Conservation (phyloP, 1,140 invertebrate genomes). For the Tyrophagus putrescentiae region DNA sequence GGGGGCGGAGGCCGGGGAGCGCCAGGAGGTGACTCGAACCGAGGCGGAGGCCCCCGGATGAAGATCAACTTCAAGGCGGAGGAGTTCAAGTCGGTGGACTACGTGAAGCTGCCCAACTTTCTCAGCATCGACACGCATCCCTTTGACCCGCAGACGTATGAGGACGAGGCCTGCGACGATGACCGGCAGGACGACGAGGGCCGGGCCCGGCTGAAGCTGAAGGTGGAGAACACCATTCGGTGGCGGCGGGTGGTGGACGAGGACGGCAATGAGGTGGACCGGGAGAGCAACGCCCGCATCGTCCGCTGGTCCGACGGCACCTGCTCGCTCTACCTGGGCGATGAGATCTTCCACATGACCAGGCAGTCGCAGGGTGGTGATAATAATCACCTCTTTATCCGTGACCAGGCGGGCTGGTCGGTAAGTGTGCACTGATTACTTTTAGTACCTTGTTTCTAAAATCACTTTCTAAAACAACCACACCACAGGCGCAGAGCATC, state of each 20-base stretch:
- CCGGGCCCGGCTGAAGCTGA: conserved; percentile 47
- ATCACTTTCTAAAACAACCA: no score
- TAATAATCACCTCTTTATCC: conserved; percentile 85
- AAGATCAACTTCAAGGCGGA: no score
- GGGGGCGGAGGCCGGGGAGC: conserved; percentile 84
- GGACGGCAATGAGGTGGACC: conserved; percentile 61
- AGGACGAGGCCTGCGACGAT: conserved; percentile 98
- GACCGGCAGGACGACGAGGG: conserved; percentile 96
- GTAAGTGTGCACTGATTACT: neutral
- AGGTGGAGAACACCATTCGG: conserved; percentile 78
- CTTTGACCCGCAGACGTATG: conserved; percentile 85
- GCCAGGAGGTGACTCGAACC: conserved; percentile 91
- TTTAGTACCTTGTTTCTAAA: neutral
- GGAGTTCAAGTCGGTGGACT: no score
- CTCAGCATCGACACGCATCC: conserved; percentile 54
- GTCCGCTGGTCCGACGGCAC: conserved; percentile 93
- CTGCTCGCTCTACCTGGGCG: conserved; percentile 88
- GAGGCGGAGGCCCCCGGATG: conserved; percentile 75
- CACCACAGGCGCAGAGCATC: conserved; percentile 78
- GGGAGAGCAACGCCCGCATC: conserved; percentile 87
- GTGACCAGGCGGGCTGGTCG: conserved; percentile 86
- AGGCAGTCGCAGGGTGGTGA: conserved; percentile 74
- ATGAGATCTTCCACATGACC: conserved; percentile 92
- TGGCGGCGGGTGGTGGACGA: conserved; percentile 72
- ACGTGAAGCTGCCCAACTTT: conserved; percentile 86